A percentile compares a stretch with the other conserved stretches of the same genome.
phyloP scores from a whole-genome alignment of 1,140 invertebrate genomes.

The Ephestia elutella region DNA sequence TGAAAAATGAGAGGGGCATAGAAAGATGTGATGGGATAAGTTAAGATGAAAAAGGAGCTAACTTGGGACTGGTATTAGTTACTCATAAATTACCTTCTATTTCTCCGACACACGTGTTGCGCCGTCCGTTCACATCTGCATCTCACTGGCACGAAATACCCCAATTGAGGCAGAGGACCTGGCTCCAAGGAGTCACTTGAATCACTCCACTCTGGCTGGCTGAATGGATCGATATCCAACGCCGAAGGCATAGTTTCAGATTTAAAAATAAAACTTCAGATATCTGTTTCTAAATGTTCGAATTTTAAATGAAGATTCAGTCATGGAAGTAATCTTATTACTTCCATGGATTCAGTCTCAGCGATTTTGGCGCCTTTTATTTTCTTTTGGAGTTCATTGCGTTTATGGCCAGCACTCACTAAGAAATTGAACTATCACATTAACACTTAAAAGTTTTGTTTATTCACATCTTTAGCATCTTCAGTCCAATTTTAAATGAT shows the following conservation, averaged over 20 bases:
- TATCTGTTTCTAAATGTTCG: not conserved
- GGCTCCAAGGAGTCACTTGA: slow-evolving; percentile 57
- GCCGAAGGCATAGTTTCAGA: slow-evolving; percentile 50
- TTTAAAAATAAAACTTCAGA: not conserved
- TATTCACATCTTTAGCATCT: not conserved
- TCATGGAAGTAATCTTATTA: too few species aligned
- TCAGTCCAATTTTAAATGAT: too few species aligned
- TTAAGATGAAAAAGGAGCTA: too few species aligned
- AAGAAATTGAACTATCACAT: not conserved
- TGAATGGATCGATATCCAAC: slow-evolving; percentile 51
- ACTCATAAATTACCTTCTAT: slow-evolving; percentile 68
- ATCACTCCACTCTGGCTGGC: slow-evolving; percentile 65
- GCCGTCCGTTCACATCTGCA: slow-evolving; percentile 53
- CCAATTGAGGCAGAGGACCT: slow-evolving; percentile 59
- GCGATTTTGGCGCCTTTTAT: not conserved
- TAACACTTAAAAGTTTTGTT: not conserved
- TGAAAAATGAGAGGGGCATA: too few species aligned
- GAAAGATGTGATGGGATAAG: too few species aligned
- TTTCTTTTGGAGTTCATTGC: not conserved
- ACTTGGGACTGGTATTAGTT: too few species aligned
- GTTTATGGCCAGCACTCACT: not conserved
- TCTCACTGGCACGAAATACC: slow-evolving; percentile 67
- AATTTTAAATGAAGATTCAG: not conserved
- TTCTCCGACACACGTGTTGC: slow-evolving; percentile 64
- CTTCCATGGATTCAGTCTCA: too few species aligned